Percentiles rank a stretch among this genome's conserved stretches.
These are phyloP conservation scores for Panthera leo DNA, from an alignment of 2,113 vertebrate species.

Conservation along the genomic window DNA sequence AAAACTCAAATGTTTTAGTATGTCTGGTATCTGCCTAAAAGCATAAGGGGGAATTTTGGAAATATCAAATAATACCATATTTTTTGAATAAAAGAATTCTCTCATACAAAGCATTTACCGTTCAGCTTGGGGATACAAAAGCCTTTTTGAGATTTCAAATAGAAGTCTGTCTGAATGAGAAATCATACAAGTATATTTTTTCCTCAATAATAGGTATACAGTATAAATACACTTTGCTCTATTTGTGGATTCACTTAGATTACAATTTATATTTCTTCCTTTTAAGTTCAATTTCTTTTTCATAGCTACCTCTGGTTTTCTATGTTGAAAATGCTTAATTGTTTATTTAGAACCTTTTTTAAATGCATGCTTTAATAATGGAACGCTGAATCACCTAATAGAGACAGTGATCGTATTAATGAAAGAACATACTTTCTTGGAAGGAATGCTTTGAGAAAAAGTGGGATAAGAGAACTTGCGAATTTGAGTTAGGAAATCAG, in stretches of 20 bases:
- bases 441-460: background rate
- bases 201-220: background rate
- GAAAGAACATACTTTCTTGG: background rate
- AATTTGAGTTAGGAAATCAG: background rate
- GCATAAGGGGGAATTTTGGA: slow-evolving; percentile 50
- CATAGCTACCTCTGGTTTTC: background rate
- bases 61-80: slow-evolving; percentile 58
- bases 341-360: background rate
- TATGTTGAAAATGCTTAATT: background rate
- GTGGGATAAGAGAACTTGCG: background rate
- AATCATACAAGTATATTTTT: background rate
- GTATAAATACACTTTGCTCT: background rate
- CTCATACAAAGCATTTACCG: slow-evolving; percentile 39
- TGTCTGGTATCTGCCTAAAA: slow-evolving; percentile 67
- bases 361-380: background rate
- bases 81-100: slow-evolving; percentile 60
- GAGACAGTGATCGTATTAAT: background rate
- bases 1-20: slow-evolving; percentile 54
- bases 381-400: background rate
- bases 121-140: slow-evolving; percentile 37
- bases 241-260: background rate
- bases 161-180: slow-evolving; percentile 20
- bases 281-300: background rate
- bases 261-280: background rate
- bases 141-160: slow-evolving; percentile 32